Conservation (phyloP, 2,797 vertebrate genomes). For the Amphiprion clarkii region DNA sequence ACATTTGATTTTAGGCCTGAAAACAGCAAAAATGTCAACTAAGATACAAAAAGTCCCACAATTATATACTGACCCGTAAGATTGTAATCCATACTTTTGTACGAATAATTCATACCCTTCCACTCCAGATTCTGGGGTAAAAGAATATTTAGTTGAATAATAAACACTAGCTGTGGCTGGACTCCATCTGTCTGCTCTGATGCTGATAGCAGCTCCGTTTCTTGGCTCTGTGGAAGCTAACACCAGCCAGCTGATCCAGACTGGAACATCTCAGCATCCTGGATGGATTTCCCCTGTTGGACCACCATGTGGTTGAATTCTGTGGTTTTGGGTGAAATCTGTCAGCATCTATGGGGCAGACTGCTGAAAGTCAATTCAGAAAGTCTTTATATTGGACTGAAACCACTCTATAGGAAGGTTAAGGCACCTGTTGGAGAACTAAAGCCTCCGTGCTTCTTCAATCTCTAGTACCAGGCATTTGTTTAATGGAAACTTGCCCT, state of each 20-base stretch:
- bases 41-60: too few relatives aligned
- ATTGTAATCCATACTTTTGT: too few relatives aligned
- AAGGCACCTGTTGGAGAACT: too few relatives aligned
- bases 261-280: conserved; percentile 7
- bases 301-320: conserved; percentile 15
- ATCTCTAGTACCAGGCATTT: too few relatives aligned
- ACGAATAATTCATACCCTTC: background rate
- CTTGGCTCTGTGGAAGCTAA: conserved; percentile 11
- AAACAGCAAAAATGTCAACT: too few relatives aligned
- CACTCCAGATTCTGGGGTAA: background rate
- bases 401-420: too few relatives aligned
- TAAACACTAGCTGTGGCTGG: conserved; percentile 15
- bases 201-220: background rate
- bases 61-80: too few relatives aligned
- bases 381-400: background rate
- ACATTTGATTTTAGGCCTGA: too few relatives aligned
- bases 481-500: too few relatives aligned
- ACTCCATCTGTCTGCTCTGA: background rate
- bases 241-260: conserved; percentile 6
- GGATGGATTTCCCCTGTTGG: background rate
- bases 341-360: background rate
- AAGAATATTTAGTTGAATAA: background rate
- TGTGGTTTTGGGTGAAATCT: conserved; percentile 20
- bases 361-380: background rate
- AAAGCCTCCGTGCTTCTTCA: too few relatives aligned